Evolutionary conservation across 2,113 vertebrate genomes (phyloP), one percentile per base, ranked within the genome.

Genomic region (Bambusicola thoracicus): DNA sequence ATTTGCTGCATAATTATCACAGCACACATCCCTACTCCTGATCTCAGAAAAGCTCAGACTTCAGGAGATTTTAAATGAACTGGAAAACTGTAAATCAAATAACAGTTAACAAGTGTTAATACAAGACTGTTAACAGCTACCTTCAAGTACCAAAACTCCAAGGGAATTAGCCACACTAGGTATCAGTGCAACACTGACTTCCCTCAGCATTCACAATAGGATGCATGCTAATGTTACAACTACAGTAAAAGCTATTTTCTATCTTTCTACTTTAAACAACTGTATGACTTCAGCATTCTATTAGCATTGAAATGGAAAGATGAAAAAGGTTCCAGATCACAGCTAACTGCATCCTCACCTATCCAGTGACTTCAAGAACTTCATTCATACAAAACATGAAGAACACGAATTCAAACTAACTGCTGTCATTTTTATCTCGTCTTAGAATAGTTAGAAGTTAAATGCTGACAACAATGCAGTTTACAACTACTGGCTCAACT

Each of bases 11-110:
- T 18, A 75, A 46, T 59, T 40, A 51, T 13, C 48, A 30, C 25
- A 73, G 22, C 55, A 62, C 3, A 27, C 0, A 0, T 81, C 8
- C 34, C 51, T n/a, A 17, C 16, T 21, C 43, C 72, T 79, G 3
- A 12, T 41, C 81, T 53, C 30, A 53, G 0, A 73, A 49, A 7
- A 29, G 10, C 0, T 90, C n/a, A 44, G 2, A 5, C 21, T 32
- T 43, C 13, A 58, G 51, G 7, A 58, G 3, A 51, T 21, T 27
- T 80, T 48, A 22, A 19, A 41, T 34, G 22, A 91, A 66, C 24
- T n/a, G 10, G 34, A 73, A 8, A 44, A 9, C 7, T 70, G 51
- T 29, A 76, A 67, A 16, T 78, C 5, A 83, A 61, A 3, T n/a
- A 15, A 88, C 8, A 55, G n/a, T 29, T 76, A 36, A 59, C 13